Percentiles rank a stretch among this genome's conserved stretches.
Conservation (phyloP, 2,797 vertebrate genomes). For the Anisognathus igniventris region DNA sequence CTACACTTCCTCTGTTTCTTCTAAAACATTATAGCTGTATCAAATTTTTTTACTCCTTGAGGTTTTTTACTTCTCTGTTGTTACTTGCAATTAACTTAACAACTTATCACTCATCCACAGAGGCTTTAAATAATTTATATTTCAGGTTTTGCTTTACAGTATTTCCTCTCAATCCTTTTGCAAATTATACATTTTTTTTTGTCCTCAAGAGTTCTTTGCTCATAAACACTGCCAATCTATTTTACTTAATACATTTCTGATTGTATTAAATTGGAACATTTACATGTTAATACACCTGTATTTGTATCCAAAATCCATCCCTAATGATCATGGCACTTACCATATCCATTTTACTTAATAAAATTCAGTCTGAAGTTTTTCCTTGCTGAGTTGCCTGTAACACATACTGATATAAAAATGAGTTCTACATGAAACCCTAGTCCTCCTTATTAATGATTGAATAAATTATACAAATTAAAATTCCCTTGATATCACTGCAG, state of each 20-base stretch:
- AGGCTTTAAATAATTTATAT: constrained; percentile 23
- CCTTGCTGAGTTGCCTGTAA: constrained; percentile 41
- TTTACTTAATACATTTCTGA: constrained; percentile 44
- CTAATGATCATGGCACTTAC: constrained; percentile 17
- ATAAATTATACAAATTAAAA: constrained; percentile 66
- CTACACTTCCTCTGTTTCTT: not conserved
- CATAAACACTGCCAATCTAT: constrained; percentile 49
- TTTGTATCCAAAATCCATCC: constrained; percentile 44
- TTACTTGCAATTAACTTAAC: constrained; percentile 19
- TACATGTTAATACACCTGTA: constrained; percentile 55
- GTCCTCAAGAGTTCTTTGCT: constrained; percentile 4
- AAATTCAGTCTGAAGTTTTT: constrained; percentile 54
- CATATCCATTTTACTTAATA: constrained; percentile 47
- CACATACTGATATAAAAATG: constrained; percentile 52
- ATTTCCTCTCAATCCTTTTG: not conserved
- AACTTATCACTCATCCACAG: constrained; percentile 20
- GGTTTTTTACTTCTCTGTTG: not conserved
- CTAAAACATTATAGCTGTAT: not conserved
- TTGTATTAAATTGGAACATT: constrained; percentile 44
- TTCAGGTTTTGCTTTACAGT: not conserved
- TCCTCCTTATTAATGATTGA: constrained; percentile 43
- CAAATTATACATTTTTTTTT: not conserved
- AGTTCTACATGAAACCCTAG: constrained; percentile 30
- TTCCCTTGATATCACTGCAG: constrained; percentile 41
- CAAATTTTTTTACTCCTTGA: not conserved